phyloP scores from a whole-genome alignment of 64 coral and sea anemone genomes.

The Stichodactyla helianthus region DNA sequence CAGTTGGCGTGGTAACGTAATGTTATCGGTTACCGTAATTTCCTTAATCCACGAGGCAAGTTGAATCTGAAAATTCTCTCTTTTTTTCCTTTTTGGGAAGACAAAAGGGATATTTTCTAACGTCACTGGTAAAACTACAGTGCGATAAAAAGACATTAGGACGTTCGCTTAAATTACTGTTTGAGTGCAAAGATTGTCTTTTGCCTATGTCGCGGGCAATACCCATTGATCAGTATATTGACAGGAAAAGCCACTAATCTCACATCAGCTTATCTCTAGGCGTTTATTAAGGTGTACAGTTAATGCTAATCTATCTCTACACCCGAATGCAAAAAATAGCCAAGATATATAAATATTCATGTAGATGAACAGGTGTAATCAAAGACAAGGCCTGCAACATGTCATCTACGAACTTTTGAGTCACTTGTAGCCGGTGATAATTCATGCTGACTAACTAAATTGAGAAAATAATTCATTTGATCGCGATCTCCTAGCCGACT shows the following conservation, averaged over 20 bases:
- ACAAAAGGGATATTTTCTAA: not conserved
- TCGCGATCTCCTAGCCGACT: not conserved
- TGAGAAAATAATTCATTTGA: not conserved
- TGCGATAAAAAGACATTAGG: not conserved
- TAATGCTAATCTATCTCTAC: not conserved
- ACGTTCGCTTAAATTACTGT: not conserved
- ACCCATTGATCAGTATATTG: not conserved
- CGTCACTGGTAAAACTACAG: not conserved
- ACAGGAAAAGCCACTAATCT: not conserved
- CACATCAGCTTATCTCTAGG: not conserved
- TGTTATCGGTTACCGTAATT: not conserved
- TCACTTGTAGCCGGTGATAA: too few relatives aligned
- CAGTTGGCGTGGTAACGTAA: not conserved
- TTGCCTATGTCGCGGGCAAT: not conserved
- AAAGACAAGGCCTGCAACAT: not conserved
- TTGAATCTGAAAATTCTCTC: not conserved
- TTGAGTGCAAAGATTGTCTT: not conserved
- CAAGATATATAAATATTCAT: not conserved
- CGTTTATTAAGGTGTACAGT: not conserved
- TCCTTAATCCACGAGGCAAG: not conserved
- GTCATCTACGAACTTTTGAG: too few relatives aligned
- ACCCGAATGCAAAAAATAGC: not conserved
- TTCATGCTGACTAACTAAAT: too few relatives aligned
- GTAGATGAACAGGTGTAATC: not conserved
- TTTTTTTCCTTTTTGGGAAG: not conserved